Evolutionary conservation across 1,140 invertebrate genomes (phyloP).

Genomic region (Ctenoplectra terminalis): DNA sequence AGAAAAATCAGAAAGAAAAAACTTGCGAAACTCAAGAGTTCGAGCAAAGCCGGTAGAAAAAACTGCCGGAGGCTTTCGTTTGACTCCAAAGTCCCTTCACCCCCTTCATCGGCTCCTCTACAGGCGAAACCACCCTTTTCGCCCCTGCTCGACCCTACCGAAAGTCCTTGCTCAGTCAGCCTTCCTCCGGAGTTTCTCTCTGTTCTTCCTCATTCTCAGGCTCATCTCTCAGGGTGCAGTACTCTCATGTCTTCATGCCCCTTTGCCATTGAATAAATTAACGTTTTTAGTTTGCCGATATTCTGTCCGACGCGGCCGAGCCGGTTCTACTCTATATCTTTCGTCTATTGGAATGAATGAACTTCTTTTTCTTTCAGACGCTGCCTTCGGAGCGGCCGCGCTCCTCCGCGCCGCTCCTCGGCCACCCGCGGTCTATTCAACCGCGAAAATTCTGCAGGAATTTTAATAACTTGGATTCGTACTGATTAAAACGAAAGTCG

Average conservation of each 20-base stretch:
- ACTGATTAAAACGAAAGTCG: slow-evolving; percentile 70
- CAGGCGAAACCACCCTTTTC: slow-evolving; percentile 42
- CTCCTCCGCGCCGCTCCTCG: slow-evolving; percentile 21
- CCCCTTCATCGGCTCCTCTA: slow-evolving; percentile 26
- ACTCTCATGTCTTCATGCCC: slow-evolving; percentile 69
- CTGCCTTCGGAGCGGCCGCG: slow-evolving; percentile 7
- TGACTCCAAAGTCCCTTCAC: slow-evolving; percentile 55
- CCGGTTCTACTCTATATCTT: slow-evolving; percentile 59
- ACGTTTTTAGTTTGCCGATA: slow-evolving; percentile 79
- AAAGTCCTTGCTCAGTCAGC: slow-evolving; percentile 48
- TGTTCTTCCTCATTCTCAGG: slow-evolving; percentile 50
- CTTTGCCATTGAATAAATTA: slow-evolving; percentile 79
- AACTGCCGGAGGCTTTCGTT: slow-evolving; percentile 70
- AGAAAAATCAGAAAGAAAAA: slow-evolving; percentile 73
- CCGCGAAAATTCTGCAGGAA: slow-evolving; percentile 67
- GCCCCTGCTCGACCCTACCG: slow-evolving; percentile 38
- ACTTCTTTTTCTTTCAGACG: slow-evolving; percentile 63
- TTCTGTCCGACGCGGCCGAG: slow-evolving; percentile 50
- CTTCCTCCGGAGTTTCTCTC: slow-evolving; percentile 47
- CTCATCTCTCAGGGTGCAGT: slow-evolving; percentile 60
- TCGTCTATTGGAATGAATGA: slow-evolving; percentile 67
- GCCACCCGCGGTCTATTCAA: slow-evolving; percentile 58
- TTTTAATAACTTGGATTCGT: slow-evolving; percentile 72
- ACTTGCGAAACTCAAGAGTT: slow-evolving; percentile 72
- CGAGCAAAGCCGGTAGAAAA: slow-evolving; percentile 54